Conservation (phyloP, 2,113 vertebrate genomes). For the Clarias magur region DNA sequence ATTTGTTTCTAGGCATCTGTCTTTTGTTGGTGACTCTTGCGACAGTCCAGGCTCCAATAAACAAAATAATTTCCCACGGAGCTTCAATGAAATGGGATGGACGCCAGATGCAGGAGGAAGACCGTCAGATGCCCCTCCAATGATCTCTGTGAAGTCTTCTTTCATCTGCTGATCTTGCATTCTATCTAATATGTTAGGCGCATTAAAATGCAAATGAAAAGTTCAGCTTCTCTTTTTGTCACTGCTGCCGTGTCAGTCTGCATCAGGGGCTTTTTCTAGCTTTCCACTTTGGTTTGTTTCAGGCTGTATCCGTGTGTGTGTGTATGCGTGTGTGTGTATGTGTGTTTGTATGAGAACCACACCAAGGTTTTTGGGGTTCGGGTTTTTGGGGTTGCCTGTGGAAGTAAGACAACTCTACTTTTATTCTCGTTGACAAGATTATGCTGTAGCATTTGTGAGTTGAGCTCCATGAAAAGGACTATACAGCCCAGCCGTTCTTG, state of each 20-base stretch:
- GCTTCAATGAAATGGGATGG: not conserved
- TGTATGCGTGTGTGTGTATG: not conserved
- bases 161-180: conserved; percentile 27
- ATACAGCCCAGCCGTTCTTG: not conserved
- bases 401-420: not conserved
- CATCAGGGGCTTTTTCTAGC: conserved; percentile 17
- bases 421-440: conserved; percentile 25
- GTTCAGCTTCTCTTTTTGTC: conserved; percentile 17
- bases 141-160: not conserved
- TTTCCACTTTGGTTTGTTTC: not conserved
- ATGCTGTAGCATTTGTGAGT: not conserved
- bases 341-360: not conserved
- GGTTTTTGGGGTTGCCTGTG: not conserved
- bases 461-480: not conserved
- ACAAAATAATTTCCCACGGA: conserved; percentile 9
- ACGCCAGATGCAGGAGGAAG: not conserved
- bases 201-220: conserved; percentile 58
- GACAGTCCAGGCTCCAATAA: not conserved
- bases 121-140: conserved; percentile 9
- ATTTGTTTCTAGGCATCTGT: conserved; percentile 1
- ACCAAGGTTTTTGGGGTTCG: not conserved
- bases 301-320: not conserved
- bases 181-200: conserved; percentile 52
- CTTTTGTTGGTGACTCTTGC: conserved; percentile 7
- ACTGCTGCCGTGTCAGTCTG: conserved; percentile 7